phyloP scores from a whole-genome alignment of 2,797 vertebrate genomes.

The Chaetophractus vellerosus region DNA sequence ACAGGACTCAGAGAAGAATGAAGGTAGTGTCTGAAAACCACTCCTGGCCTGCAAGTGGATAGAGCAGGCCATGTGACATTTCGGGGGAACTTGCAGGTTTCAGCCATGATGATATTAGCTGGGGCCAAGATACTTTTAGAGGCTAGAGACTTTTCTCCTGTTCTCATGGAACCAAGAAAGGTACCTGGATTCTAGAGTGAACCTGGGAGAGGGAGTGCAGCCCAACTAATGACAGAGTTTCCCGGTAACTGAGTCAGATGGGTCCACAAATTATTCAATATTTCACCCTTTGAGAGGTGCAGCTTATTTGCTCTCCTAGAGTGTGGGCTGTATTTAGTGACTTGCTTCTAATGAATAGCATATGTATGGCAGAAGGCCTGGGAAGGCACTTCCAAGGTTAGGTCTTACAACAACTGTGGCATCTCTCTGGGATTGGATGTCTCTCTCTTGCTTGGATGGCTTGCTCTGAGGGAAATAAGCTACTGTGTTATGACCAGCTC shows the following conservation, averaged over 20 bases:
- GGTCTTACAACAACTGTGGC: neutral
- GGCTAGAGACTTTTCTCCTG: neutral
- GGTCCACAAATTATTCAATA: neutral
- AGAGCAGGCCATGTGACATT: neutral
- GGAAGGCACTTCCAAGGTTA: neutral
- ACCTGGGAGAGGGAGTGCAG: neutral
- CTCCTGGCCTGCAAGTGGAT: rapidly evolving
- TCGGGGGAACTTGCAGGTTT: neutral
- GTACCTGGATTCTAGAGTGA: neutral
- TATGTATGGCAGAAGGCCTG: neutral
- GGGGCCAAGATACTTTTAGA: neutral
- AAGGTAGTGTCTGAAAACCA: neutral
- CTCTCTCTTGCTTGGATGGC: neutral
- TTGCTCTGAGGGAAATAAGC: neutral
- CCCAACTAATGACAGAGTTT: neutral
- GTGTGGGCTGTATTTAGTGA: neutral
- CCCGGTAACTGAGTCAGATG: neutral
- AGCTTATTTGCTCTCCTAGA: neutral
- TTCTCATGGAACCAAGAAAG: neutral
- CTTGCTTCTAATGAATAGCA: neutral
- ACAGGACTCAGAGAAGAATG: neutral
- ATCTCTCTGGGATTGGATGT: neutral
- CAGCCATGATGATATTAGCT: no score
- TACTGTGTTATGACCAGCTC: neutral
- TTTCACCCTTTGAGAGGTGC: neutral